Evolutionary conservation across 2,888 invertebrate species (phyloP), one percentile per base, ranked within the genome.

Genomic region (Coleophora flavipennella): DNA sequence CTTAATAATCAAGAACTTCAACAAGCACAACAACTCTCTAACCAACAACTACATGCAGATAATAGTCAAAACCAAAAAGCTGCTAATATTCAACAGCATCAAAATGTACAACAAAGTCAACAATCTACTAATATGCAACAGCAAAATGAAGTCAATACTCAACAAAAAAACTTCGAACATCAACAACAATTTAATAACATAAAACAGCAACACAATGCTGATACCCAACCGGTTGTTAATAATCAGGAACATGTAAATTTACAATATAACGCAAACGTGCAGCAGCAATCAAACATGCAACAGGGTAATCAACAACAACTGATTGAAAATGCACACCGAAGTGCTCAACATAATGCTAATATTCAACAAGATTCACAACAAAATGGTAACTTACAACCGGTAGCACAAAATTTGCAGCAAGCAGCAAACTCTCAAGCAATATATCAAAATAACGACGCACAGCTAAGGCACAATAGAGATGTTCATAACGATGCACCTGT

Each of bases 331-430:
- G 7, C 1, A 12, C 20, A 35, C 35, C 27, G 6, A 20, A 20
- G 6, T 6, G 20, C 20, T 20, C 12, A 20, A 20, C 20, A 20
- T 4, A 20, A 20, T 6, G 20, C 6, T 20, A 20, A 20, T 20
- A 20, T 29, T 31, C 36, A 33, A 34, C 27, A 39, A 12, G 29
- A 27, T 32, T 11, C 25, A 20, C 36, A 37, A 35, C 31, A 35
- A 31, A 2, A n/a, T 35, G 33, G 9, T 3, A 41, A 39, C 12
- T 13, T 13, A 20, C 42, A 41, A 41, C 35, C 35, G 1, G 26
- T 29, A 11, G 31, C 36, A 27, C 42, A 43, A 20, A 12, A 20
- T 28, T 20, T 14, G 25, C n/a, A 28, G n/a, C 8, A 39, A 38
- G 11, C 25, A 9, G 13, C 33, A 31, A 35, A 35, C 12, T 8